A percentile compares a stretch with the other conserved stretches of the same genome.
These are phyloP conservation scores for Ursus arctos DNA, from an alignment of 2,113 vertebrate species.

Conservation along the genomic window DNA sequence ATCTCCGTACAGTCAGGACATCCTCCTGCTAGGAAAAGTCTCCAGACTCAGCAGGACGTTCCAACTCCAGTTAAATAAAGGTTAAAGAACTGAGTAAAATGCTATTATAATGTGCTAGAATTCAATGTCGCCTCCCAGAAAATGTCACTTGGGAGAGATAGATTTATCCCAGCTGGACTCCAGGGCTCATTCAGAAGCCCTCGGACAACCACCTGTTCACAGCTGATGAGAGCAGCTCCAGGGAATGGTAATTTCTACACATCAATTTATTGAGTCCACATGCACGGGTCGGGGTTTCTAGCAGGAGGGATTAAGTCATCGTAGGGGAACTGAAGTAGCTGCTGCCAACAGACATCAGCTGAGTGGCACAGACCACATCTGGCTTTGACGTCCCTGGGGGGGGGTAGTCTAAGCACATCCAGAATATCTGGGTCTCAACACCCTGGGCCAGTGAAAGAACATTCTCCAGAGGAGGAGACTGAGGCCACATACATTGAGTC, in stretches of 20 bases:
- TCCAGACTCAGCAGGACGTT: neutral
- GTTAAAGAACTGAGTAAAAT: conserved; percentile 15
- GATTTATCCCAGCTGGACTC: neutral
- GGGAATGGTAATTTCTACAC: neutral
- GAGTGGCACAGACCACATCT: neutral
- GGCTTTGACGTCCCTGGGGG: neutral
- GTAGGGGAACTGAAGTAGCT: neutral
- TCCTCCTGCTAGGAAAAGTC: neutral
- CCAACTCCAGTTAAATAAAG: neutral
- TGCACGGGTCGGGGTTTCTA: neutral
- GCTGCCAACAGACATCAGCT: neutral
- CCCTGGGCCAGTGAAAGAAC: neutral
- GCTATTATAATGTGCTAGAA: neutral
- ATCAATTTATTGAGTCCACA: neutral
- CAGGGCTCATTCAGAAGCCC: conserved; percentile 11
- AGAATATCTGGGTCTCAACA: too few relatives aligned
- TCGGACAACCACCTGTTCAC: neutral
- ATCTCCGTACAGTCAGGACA: neutral
- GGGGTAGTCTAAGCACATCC: neutral
- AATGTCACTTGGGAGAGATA: neutral
- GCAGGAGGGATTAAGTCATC: neutral
- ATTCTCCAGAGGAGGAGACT: neutral
- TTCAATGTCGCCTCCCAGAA: neutral
- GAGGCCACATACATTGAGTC: neutral
- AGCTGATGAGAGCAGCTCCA: neutral